Percentiles rank a stretch among this genome's conserved stretches.
Evolutionary conservation across 1,140 invertebrate species (phyloP).

Genomic region (Arion vulgaris): DNA sequence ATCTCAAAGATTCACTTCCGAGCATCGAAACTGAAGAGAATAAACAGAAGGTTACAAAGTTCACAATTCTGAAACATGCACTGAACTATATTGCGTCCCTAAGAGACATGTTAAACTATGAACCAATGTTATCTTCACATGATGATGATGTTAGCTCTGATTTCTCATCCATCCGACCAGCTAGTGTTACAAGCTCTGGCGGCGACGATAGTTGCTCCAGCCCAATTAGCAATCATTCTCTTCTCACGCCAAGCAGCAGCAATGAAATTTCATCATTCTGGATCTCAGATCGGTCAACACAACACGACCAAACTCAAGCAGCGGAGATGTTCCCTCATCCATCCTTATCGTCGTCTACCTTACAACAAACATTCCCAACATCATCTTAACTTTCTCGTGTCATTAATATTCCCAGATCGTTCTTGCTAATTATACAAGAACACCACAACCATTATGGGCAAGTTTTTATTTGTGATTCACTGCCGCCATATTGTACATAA

Average conservation of each 20-base stretch:
- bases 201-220: constrained; percentile 21
- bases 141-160: constrained; percentile 1
- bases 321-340: background rate
- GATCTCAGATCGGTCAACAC: background rate
- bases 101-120: constrained; percentile 71
- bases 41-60: constrained; percentile 88
- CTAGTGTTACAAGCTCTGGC: constrained; percentile 11
- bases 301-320: background rate
- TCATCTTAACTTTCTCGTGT: too few relatives aligned
- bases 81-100: constrained; percentile 87
- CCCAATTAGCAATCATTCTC: constrained; percentile 1
- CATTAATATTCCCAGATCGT: too few relatives aligned
- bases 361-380: background rate
- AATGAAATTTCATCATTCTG: background rate
- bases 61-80: constrained; percentile 6
- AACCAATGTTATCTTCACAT: background rate
- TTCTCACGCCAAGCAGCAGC: background rate
- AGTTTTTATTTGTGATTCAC: too few relatives aligned
- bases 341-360: background rate
- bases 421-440: too few relatives aligned
- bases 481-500: too few relatives aligned
- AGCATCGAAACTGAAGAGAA: constrained; percentile 57
- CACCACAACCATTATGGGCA: too few relatives aligned
- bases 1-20: constrained; percentile 83
- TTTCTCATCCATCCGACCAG: constrained; percentile 1